phyloP scores from a whole-genome alignment of 92 coral and sea anemone species.

The Epizoanthus scotinus region DNA sequence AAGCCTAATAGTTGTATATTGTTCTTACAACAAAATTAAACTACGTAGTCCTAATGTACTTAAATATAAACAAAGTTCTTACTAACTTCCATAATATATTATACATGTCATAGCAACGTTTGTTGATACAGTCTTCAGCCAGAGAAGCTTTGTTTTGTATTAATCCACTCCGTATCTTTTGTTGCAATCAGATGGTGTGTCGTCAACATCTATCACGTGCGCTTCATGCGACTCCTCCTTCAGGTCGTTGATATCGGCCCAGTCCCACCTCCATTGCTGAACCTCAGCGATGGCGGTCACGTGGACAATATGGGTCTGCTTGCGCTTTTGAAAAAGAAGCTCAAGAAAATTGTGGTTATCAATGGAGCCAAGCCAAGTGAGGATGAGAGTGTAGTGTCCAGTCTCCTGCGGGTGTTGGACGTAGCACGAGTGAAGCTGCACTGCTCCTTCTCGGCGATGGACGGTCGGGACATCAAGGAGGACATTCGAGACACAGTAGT shows the following conservation, averaged over 20 bases:
- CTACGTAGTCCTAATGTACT: too few relatives aligned
- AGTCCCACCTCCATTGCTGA: constrained; percentile 62
- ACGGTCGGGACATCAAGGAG: constrained; percentile 62
- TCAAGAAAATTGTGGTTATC: constrained; percentile 47
- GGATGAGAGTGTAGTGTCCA: constrained; percentile 3
- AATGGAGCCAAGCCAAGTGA: constrained; percentile 32
- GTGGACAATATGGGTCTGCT: constrained; percentile 58
- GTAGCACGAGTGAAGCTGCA: constrained; percentile 60
- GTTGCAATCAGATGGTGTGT: constrained; percentile 54
- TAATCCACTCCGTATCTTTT: background rate
- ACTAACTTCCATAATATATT: too few relatives aligned
- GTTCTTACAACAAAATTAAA: too few relatives aligned
- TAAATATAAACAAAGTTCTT: too few relatives aligned
- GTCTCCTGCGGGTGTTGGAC: constrained; percentile 41
- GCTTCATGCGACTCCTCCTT: constrained; percentile 53
- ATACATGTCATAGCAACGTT: too few relatives aligned
- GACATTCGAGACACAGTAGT: constrained; percentile 50
- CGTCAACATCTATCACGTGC: constrained; percentile 56
- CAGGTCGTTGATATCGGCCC: constrained; percentile 56
- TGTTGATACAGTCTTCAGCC: too few relatives aligned
- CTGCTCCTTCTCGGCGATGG: constrained; percentile 58
- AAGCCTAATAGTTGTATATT: too few relatives aligned
- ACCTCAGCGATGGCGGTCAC: constrained; percentile 72
- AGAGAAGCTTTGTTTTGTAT: too few relatives aligned
- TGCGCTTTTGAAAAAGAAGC: constrained; percentile 56